Evolutionary conservation across 2,888 invertebrate species (phyloP), one percentile per base, ranked within the genome.

Genomic region (Synanthedon vespiformis): DNA sequence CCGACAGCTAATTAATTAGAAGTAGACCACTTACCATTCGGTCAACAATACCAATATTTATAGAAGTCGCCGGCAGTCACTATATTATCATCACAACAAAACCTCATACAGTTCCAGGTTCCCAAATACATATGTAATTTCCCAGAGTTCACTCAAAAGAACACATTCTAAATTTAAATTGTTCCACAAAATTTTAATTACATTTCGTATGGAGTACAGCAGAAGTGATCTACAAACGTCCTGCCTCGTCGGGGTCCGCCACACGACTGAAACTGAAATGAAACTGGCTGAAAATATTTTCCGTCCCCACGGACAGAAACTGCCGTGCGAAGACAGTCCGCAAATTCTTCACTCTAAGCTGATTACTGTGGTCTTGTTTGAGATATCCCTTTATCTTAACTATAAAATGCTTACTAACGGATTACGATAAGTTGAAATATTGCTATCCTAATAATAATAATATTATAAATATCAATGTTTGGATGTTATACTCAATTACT

Each of bases 321-420:
- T 64, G 56, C 63, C 60, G 60, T 55, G 67, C 67, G 64, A 65
- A 72, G 76, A 76, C 77, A 77, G 67, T 71, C 65, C 65, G 62
- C 63, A 68, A 67, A 70, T 72, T 65, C 70, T 34, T 34, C 10
- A 64, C 67, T 66, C 69, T 80, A 78, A 80, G 75, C 77, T 73
- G 69, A 76, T 77, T 74, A 78, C 63, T 60, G n/a, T n/a, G 61
- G 54, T 52, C 62, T 64, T 67, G 68, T 65, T 68, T 69, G 59
- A 64, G 66, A 66, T 54, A 52, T 44, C 48, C 10, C 34, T 48
- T 22, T 8, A 52, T 56, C 51, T 48, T 48, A 50, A 55, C 52
- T 49, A 48, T 34, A 34, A 10, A 34, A 34, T 34, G 6, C 34
- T 34, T 50, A 50, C 22, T 22, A 22, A 22, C 5, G 22, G 4